phyloP scores from a whole-genome alignment of 2,888 invertebrate genomes.

The Adineta ricciae region DNA sequence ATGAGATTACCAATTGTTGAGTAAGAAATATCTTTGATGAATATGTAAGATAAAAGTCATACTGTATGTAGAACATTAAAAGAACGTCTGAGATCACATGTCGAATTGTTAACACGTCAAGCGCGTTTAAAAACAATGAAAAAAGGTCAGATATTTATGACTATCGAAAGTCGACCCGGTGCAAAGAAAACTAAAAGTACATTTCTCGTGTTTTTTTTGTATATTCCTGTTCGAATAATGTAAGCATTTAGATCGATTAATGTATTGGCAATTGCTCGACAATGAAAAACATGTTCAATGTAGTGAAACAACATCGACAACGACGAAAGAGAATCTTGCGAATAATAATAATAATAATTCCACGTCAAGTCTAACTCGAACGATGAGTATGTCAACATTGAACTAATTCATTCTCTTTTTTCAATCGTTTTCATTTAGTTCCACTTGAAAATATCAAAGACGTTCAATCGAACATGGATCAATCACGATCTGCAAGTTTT shows the following conservation, averaged over 20 bases:
- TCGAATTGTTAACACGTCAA: conserved; percentile 6
- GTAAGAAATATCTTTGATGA: neutral
- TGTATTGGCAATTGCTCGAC: conserved; percentile 8
- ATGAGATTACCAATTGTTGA: conserved; percentile 19
- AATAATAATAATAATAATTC: neutral
- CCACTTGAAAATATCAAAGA: neutral
- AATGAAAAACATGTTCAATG: conserved; percentile 17
- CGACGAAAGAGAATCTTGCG: neutral
- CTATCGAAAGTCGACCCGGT: neutral
- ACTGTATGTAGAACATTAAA: neutral
- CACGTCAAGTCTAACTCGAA: neutral
- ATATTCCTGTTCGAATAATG: too few species aligned
- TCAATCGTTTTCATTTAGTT: neutral
- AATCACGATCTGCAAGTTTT: neutral
- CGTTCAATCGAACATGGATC: neutral
- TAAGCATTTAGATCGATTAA: neutral
- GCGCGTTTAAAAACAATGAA: conserved; percentile 11
- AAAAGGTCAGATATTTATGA: conserved; percentile 14
- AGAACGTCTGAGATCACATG: conserved; percentile 5
- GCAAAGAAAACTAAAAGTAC: neutral
- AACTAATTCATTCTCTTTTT: neutral
- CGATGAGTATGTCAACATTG: neutral
- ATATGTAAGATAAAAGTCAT: neutral
- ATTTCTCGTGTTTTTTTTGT: too few species aligned
- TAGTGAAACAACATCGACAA: neutral